These are phyloP conservation scores for Semnornis frantzii DNA, from an alignment of 2,113 vertebrate genomes.

Conservation along the genomic window DNA sequence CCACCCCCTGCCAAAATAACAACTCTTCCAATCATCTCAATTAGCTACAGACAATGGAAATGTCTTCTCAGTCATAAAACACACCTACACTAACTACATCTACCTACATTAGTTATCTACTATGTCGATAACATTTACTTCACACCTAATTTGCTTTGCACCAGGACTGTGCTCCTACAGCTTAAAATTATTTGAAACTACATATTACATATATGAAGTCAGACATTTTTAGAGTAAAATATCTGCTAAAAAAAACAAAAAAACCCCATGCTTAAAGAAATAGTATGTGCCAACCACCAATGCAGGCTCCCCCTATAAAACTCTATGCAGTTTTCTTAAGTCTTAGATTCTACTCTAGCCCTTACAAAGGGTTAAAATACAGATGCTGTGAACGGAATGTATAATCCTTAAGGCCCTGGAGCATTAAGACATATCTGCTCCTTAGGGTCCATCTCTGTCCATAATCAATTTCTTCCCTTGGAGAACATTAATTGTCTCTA, in stretches of 20 bases:
- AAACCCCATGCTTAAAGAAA: background rate
- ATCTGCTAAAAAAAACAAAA: background rate
- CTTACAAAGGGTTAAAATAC: conserved; percentile 79
- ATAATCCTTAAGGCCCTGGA: conserved; percentile 82
- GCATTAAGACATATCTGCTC: conserved; percentile 84
- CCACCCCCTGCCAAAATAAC: no score
- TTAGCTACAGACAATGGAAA: background rate
- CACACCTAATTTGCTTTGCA: background rate
- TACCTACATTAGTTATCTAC: no score
- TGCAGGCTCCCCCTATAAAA: background rate
- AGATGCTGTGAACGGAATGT: conserved; percentile 78
- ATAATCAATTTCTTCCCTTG: conserved; percentile 92
- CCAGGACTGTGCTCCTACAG: background rate
- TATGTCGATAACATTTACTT: background rate
- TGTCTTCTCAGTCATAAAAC: background rate
- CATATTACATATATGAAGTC: background rate
- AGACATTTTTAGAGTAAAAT: background rate
- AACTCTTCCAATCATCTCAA: background rate
- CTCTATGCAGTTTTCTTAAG: background rate
- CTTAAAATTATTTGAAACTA: background rate
- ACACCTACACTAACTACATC: background rate
- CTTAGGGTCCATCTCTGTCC: conserved; percentile 87
- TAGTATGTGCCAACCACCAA: background rate
- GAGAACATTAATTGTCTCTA: conserved; percentile 94
- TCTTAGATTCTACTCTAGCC: conserved; percentile 2